Base-by-base conservation (phyloP, 1,140 invertebrate species). In the Elysia chlorotica region DNA sequence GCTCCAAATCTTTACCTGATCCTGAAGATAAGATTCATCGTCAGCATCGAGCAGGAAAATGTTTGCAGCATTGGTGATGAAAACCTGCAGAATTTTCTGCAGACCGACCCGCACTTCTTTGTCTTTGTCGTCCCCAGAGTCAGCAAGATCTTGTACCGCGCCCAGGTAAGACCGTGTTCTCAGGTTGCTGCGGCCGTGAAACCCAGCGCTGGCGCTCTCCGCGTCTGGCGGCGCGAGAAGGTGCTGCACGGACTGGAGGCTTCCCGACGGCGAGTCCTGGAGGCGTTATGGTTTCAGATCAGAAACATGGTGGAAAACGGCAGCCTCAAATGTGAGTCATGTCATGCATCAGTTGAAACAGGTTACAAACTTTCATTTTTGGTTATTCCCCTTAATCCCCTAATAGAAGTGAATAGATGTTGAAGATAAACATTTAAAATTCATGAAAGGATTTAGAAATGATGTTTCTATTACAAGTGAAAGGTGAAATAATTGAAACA, bases 11-110 rank as follows among this genome's bases (percentile, higher is more conserved):
- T n/a, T n/a, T n/a, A 83, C 83, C 80, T 85, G 82, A 67, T 85
- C 81, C 36, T 75, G 71, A 4, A 83, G 70, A 61, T 61, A 54
- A 38, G 37, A 69, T 23, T 79, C 78, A 54, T 80, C 77, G 3
- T 81, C 79, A 10, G 79, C 74, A 56, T 78, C 67, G 14, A 82
- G 73, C 30, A 85, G 76, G 73, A 99, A 99, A 56, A 99, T 95
- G 88, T 97, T 96, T 10, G 95, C 93, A 1, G 96, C 94, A 90
- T 98, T 96, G 56, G 95, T 96, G 83, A 98, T 94, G 86, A 98
- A 98, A 35, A 97, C 90, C 89, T 97, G 95, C 6, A 97, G 87
- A 6, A 96, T 91, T 89, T 96, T 97, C 90, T 97, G 88, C 66
- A 89, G 71, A n/a, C 87, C 89, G 37, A 86, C 87, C 41, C 83